Base-by-base conservation (phyloP, 1,140 invertebrate genomes). In the Apis cerana region DNA sequence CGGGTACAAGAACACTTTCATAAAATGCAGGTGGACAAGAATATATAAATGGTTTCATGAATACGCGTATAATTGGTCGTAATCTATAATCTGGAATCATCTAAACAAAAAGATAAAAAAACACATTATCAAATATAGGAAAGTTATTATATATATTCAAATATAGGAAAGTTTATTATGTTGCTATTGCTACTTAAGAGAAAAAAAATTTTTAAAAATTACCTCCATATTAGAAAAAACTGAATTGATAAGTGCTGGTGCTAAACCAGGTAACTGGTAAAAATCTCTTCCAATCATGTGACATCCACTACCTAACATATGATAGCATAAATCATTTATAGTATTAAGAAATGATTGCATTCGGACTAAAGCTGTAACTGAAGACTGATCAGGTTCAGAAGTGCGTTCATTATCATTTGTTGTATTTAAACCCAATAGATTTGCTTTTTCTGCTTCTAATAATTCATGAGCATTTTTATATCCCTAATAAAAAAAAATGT, bases 31-130 rank as follows among this genome's bases (percentile, higher is more conserved):
- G 96, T 67, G 97, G 97, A 92, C 98, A 99, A 33, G 96, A 97
- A 89, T 96, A 96, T 86, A 98, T 96, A 89, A 98, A 98, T 10
- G 97, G 97, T 89, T 97, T 97, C 85, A 98, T 94, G 91, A 98
- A 98, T 17, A 97, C 96, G 15, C 97, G 96, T 83, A 98, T 96
- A 69, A 98, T 96, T 0, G 97, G 96, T 67, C 97, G 95, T 83
- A 98, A 91, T 93, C 97, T 95, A 93, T 97, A 97, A 93, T 98
- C 97, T n/a, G 98, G 97, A 89, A 98, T 95, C 72, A 94, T 93
- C 93, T 96, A 80, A 61, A 92, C 13, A 43, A 72, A 64, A 3
- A 50, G 13, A 83, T 3, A n/a, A 17, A n/a, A 2, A 43, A 43
- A 43, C 0, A 43, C 4, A 43, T 11, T 71, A 10, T 69, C 43